Conservation (phyloP, 2,113 vertebrate species). For the Crypturellus undulatus region DNA sequence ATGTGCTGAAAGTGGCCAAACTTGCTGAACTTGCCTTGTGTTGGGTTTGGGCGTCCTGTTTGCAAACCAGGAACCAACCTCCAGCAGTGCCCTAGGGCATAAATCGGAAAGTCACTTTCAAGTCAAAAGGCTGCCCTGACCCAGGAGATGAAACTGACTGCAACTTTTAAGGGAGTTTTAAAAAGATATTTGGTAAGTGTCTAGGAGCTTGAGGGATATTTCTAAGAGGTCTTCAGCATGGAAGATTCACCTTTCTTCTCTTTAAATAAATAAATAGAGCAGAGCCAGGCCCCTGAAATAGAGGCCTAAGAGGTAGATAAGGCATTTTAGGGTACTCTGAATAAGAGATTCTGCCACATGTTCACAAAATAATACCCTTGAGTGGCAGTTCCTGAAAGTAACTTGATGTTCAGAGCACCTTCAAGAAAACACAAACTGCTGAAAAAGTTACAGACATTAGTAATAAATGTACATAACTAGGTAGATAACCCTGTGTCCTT, state of each 20-base stretch:
- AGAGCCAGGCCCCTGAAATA: neutral
- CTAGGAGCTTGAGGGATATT: neutral
- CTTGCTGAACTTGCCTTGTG: too few species aligned
- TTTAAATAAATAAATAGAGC: neutral
- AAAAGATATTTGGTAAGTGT: neutral
- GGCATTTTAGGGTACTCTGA: neutral
- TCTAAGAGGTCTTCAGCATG: neutral
- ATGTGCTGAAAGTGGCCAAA: neutral
- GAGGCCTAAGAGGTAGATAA: neutral
- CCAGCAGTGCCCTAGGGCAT: neutral
- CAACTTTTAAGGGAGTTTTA: neutral
- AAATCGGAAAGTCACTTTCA: neutral
- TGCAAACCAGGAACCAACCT: neutral
- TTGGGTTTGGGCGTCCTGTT: neutral
- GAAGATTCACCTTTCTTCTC: neutral
- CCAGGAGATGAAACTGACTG: neutral
- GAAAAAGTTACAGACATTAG: neutral
- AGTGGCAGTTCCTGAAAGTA: neutral
- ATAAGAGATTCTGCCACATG: neutral
- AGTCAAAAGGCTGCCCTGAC: neutral
- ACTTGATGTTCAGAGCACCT: neutral
- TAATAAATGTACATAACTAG: neutral
- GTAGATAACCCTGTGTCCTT: neutral
- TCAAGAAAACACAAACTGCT: neutral
- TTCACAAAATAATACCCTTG: neutral